A percentile compares a stretch with the other conserved stretches of the same genome.
Evolutionary conservation across 2,888 invertebrate genomes (phyloP).

Genomic region (Drosophila limbata): DNA sequence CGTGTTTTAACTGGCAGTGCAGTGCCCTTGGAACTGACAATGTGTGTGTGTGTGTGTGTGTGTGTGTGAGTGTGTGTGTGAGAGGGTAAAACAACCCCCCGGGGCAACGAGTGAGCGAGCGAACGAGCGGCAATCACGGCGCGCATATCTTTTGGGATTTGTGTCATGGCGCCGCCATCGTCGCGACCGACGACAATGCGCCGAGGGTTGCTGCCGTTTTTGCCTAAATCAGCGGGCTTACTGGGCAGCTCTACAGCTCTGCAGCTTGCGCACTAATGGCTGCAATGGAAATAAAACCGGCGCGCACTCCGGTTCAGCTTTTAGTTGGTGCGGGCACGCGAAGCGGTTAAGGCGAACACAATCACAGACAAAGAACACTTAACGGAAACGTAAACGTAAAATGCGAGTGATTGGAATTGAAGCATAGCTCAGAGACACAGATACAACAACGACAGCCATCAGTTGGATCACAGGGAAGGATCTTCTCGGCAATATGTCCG

Average conservation of each 20-base stretch:
- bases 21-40: constrained; percentile 11
- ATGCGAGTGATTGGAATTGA: constrained; percentile 44
- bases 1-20: constrained; percentile 69
- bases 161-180: constrained; percentile 82
- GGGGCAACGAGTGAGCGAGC: constrained; percentile 17
- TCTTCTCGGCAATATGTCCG: constrained; percentile 79
- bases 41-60: constrained; percentile 7
- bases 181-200: constrained; percentile 83
- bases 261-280: constrained; percentile 63
- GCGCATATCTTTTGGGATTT: constrained; percentile 80
- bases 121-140: constrained; percentile 67
- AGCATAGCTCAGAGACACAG: constrained; percentile 20
- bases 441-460: constrained; percentile 7
- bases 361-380: constrained; percentile 19
- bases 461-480: not conserved
- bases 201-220: constrained; percentile 80
- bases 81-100: constrained; percentile 80
- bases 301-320: constrained; percentile 75
- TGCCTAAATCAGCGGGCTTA: constrained; percentile 75
- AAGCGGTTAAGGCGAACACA: constrained; percentile 68
- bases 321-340: constrained; percentile 84
- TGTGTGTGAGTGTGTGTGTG: constrained; percentile 40
- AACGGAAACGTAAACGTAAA: constrained; percentile 40
- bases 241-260: constrained; percentile 42
- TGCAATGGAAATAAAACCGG: constrained; percentile 80